These are phyloP conservation scores for Drosophila asahinai DNA, from an alignment of 1,140 invertebrate genomes.

Conservation along the genomic window DNA sequence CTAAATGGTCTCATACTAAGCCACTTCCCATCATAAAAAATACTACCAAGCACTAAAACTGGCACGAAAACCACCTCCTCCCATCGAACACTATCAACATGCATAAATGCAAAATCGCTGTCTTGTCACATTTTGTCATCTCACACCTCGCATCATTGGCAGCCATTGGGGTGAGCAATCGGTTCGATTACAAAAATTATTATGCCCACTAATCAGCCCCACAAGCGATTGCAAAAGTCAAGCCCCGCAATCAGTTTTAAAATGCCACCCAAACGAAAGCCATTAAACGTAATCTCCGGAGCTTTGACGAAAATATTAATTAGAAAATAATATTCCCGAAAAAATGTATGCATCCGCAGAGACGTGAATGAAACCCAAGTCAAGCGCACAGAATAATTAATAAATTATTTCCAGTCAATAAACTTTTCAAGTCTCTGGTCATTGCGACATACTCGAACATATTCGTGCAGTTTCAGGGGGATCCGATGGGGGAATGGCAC, in stretches of 20 bases:
- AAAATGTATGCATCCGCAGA: neutral
- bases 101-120: conserved; percentile 27
- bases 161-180: conserved; percentile 14
- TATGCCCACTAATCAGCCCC: conserved; percentile 11
- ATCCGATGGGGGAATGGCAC: conserved; percentile 42
- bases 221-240: conserved; percentile 55
- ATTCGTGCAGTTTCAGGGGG: conserved; percentile 15
- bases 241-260: conserved; percentile 18
- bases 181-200: conserved; percentile 4
- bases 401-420: conserved; percentile 83
- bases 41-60: neutral
- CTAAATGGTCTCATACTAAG: neutral
- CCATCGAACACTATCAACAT: conserved; percentile 19
- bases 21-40: no score
- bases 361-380: conserved; percentile 28
- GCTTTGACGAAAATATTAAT: conserved; percentile 57
- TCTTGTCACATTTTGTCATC: conserved; percentile 38
- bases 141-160: conserved; percentile 50
- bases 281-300: conserved; percentile 33
- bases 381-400: conserved; percentile 66
- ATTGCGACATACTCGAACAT: conserved; percentile 59
- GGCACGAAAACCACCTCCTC: conserved; percentile 2
- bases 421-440: conserved; percentile 45
- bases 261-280: conserved; percentile 67
- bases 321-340: conserved; percentile 54